phyloP scores from a whole-genome alignment of 1,140 invertebrate genomes.

The Piezodorus guildinii region DNA sequence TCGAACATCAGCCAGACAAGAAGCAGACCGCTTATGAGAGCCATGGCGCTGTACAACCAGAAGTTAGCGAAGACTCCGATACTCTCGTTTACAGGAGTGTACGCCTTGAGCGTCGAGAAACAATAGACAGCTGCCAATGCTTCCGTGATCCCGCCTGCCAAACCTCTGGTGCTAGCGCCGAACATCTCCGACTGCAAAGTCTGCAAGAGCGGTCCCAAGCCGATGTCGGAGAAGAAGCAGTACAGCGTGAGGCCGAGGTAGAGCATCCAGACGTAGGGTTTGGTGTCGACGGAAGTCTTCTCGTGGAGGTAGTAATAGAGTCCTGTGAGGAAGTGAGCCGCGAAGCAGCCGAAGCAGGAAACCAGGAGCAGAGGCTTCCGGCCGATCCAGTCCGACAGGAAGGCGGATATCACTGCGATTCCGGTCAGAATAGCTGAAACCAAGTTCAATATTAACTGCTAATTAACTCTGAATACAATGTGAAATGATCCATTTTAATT shows the following conservation, averaged over 20 bases:
- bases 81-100: too few relatives aligned
- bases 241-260: neutral
- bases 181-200: constrained; percentile 28
- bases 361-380: constrained; percentile 33
- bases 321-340: constrained; percentile 19
- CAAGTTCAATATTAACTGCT: too few relatives aligned
- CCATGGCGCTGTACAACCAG: too few relatives aligned
- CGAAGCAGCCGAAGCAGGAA: neutral
- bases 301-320: constrained; percentile 19
- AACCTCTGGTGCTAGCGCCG: constrained; percentile 21
- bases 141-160: constrained; percentile 18
- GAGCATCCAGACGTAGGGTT: neutral
- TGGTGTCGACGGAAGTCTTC: neutral
- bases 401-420: constrained; percentile 35
- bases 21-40: too few relatives aligned
- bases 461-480: too few relatives aligned
- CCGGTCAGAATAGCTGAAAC: constrained; percentile 29
- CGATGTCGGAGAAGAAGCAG: constrained; percentile 19
- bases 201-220: constrained; percentile 25
- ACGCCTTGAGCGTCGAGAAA: too few relatives aligned
- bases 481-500: too few relatives aligned
- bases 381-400: constrained; percentile 37
- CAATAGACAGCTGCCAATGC: neutral
- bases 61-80: too few relatives aligned
- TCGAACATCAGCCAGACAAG: too few relatives aligned